Evolutionary conservation across 2,113 vertebrate species (phyloP).

Genomic region (Trinectes maculatus): DNA sequence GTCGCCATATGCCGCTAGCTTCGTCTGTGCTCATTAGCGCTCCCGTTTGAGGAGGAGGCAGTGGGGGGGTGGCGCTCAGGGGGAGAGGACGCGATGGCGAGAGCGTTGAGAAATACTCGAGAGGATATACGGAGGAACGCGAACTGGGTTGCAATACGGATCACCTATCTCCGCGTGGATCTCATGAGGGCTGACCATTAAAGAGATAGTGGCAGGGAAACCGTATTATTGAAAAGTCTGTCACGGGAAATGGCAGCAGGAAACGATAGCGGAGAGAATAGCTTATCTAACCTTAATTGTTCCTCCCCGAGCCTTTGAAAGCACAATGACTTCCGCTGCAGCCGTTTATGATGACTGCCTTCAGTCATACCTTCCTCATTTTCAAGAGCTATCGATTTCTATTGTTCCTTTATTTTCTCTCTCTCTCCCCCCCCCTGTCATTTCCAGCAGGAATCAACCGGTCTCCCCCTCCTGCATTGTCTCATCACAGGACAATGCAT

Average conservation of each 20-base stretch:
- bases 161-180: conserved; percentile 32
- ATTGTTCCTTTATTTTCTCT: conserved; percentile 36
- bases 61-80: conserved; percentile 4
- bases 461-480: conserved; percentile 26
- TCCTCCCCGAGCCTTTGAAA: conserved; percentile 62
- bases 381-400: conserved; percentile 61
- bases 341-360: conserved; percentile 50
- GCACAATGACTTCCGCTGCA: conserved; percentile 53
- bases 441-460: conserved; percentile 23
- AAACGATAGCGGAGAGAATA: conserved; percentile 50
- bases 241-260: conserved; percentile 56
- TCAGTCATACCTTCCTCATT: conserved; percentile 60
- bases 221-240: conserved; percentile 57
- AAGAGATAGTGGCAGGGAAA: conserved; percentile 52
- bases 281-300: conserved; percentile 74
- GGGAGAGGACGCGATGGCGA: background rate
- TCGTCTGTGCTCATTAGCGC: conserved; percentile 66
- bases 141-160: conserved; percentile 32
- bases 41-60: conserved; percentile 55
- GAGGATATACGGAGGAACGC: conserved; percentile 34
- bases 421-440: conserved; percentile 4
- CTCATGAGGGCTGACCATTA: conserved; percentile 58
- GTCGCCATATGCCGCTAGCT: conserved; percentile 72
- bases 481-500: conserved; percentile 39
- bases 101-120: conserved; percentile 25